A percentile compares a stretch with the other conserved stretches of the same genome.
Conservation (phyloP, 1,140 invertebrate species). For the Meloidogyne floridensis region DNA sequence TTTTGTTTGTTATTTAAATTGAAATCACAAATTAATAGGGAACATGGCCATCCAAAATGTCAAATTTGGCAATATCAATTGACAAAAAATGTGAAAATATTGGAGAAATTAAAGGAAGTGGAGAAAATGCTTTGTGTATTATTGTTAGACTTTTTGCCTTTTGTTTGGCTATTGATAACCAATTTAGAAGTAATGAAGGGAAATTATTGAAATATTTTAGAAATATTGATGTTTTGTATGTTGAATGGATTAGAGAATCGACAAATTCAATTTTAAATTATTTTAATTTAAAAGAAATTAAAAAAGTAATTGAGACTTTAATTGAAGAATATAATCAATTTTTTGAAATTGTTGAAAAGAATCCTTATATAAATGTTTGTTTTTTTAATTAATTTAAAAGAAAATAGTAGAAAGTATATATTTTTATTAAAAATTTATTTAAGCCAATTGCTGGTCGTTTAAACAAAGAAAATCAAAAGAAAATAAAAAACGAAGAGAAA, state of each 20-base stretch:
- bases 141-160: neutral
- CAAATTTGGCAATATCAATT: neutral
- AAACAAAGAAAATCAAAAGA: neutral
- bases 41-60: neutral
- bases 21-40: neutral
- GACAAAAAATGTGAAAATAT: neutral
- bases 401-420: neutral
- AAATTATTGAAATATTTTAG: neutral
- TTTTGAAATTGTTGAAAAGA: neutral
- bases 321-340: neutral
- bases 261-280: constrained; percentile 6
- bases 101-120: neutral
- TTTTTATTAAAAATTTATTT: neutral
- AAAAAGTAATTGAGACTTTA: neutral
- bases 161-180: neutral
- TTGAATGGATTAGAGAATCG: neutral
- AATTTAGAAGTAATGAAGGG: neutral
- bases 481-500: neutral
- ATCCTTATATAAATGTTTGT: too few species aligned
- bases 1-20: neutral
- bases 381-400: too few species aligned
- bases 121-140: neutral
- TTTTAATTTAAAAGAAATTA: neutral
- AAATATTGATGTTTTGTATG: constrained; percentile 10
- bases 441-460: neutral